Evolutionary conservation across 2,888 invertebrate genomes (phyloP), one percentile per base, ranked within the genome.

Genomic region (Mythimna albipuncta): DNA sequence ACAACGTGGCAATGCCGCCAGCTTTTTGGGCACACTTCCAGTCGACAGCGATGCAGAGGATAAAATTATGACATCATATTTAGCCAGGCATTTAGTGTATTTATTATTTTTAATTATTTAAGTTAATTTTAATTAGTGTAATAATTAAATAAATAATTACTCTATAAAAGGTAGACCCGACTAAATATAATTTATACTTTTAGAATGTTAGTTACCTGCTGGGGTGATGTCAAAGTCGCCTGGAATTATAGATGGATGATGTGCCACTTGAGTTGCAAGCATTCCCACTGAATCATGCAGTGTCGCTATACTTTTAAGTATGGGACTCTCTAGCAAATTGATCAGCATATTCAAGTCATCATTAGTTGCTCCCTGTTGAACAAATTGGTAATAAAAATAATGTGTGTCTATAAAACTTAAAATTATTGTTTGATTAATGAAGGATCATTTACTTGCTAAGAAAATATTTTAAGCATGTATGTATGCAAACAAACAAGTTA

Each of bases 171-270:
- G 26, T 26, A 26, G 26, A 26, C 26, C 26, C 26, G 26, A 26
- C 26, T 26, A 54, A n/a, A 21, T 26, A 44, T 44, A 44, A 44
- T n/a, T 47, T 26, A 54, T 44, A 6, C 13, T 21, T 59, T n/a
- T 58, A 38, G 11, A 44, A 26, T 62, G 11, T 10, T 26, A 58
- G 62, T 90, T 91, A 89, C 98, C 98, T 84, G 98, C 97, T 62
- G 98, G 97, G 85, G 98, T 98, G 71, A 99, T 98, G 91, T 99
- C 99, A 94, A 99, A 99, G 93, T 99, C 99, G 66, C 98, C 98
- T 59, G 99, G 99, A 79, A 99, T 96, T 91, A 99, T 98, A 32
- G 99, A 99, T 19, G 99, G 99, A 95, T 99, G 99, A 89, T 98
- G 98, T 57, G 97, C 97, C 71, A 99, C 97, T 94, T 99, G 99